Conservation (phyloP, 2,113 vertebrate species). For the Colinus virginianus region DNA sequence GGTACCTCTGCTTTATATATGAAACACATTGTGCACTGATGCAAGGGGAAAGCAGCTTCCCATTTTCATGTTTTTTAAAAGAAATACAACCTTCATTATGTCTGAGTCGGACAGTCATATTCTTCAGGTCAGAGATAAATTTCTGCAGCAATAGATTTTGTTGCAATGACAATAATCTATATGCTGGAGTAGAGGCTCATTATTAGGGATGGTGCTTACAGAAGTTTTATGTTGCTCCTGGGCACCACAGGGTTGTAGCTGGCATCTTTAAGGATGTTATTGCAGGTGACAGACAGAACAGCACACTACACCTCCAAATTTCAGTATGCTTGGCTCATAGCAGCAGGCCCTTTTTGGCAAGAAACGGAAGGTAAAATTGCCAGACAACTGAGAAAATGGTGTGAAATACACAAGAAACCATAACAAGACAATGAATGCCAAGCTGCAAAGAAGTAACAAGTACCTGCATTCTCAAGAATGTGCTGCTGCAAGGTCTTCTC, state of each 20-base stretch:
- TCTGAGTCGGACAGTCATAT: background rate
- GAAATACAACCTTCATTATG: background rate
- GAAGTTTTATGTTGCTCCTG: background rate
- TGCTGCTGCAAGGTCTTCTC: background rate
- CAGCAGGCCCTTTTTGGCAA: background rate
- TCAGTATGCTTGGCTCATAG: background rate
- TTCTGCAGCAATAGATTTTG: background rate
- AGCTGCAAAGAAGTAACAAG: background rate
- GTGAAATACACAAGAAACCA: background rate
- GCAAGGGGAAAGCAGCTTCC: background rate
- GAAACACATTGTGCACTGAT: accelerated
- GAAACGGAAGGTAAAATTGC: background rate
- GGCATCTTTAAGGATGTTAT: background rate
- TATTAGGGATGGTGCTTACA: background rate
- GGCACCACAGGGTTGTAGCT: accelerated
- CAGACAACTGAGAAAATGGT: background rate
- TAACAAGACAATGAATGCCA: background rate
- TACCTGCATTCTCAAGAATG: background rate
- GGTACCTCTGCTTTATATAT: background rate
- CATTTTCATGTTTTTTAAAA: background rate
- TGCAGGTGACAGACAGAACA: background rate
- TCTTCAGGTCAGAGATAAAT: background rate
- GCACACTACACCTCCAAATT: background rate
- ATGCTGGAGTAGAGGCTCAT: constrained; percentile 7
- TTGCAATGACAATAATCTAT: background rate